These are phyloP conservation scores for Branchellion lobata DNA, from an alignment of 2,888 invertebrate species.

Conservation along the genomic window DNA sequence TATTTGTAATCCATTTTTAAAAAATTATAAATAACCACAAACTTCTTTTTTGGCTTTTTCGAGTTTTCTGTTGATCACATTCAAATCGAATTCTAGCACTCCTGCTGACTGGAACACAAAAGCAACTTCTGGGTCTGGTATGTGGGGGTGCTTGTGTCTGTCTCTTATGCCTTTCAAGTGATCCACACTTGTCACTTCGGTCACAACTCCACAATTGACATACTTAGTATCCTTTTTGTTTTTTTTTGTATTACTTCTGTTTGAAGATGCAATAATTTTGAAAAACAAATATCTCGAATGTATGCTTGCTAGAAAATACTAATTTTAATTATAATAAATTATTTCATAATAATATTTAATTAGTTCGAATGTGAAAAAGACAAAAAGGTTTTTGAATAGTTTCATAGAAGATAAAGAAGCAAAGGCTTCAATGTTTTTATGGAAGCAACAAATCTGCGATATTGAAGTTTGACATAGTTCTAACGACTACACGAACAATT, in stretches of 20 bases:
- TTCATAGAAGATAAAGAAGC: no score
- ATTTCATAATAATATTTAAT: no score
- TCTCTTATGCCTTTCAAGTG: conserved; percentile 82
- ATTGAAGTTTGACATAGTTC: no score
- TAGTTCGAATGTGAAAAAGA: no score
- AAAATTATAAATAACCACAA: conserved; percentile 38
- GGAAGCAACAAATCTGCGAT: no score
- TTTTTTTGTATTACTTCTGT: conserved; percentile 27
- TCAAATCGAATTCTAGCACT: conserved; percentile 60
- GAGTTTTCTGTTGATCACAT: conserved; percentile 58
- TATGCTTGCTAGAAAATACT: conserved; percentile 25
- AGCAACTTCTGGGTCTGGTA: conserved; percentile 73
- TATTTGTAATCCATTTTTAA: neutral
- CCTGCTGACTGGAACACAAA: conserved; percentile 58
- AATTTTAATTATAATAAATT: neutral
- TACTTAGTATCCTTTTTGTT: conserved; percentile 26
- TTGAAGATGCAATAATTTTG: no score
- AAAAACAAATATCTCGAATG: conserved; percentile 42
- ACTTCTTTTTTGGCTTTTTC: conserved; percentile 58
- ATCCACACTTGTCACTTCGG: conserved; percentile 74
- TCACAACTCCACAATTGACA: conserved; percentile 71
- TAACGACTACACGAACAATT: no score
- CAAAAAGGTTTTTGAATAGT: no score
- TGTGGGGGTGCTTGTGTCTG: conserved; percentile 77
- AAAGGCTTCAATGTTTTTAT: no score